These are phyloP conservation scores for Cyaniris semiargus DNA, from an alignment of 2,888 invertebrate genomes.

Conservation along the genomic window DNA sequence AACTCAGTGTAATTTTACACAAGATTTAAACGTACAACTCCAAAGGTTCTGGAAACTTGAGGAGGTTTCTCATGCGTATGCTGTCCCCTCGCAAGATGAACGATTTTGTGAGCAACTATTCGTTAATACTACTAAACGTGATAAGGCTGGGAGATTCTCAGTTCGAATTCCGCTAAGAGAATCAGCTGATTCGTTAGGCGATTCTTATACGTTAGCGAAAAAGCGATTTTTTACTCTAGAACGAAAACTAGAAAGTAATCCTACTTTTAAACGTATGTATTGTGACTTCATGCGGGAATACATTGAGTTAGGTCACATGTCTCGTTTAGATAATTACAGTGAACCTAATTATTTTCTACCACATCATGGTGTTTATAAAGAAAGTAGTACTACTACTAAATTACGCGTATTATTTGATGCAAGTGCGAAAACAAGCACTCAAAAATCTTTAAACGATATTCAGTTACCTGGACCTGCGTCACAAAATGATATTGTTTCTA, in stretches of 20 bases:
- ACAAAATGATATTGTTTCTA: constrained; percentile 42
- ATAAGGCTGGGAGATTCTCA: constrained; percentile 35
- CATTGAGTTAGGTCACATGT: constrained; percentile 37
- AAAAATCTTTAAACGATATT: constrained; percentile 37
- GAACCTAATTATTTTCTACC: constrained; percentile 37
- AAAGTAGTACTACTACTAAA: no score
- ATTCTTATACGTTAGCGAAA: constrained; percentile 30
- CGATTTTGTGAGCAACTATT: constrained; percentile 35
- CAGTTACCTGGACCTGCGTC: constrained; percentile 44
- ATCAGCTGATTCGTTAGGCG: constrained; percentile 30
- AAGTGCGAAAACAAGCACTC: constrained; percentile 29
- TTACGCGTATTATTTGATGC: constrained; percentile 41
- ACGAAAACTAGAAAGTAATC: constrained; percentile 31
- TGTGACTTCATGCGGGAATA: constrained; percentile 34
- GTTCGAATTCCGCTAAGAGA: constrained; percentile 35
- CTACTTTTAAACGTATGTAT: constrained; percentile 27
- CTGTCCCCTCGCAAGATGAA: constrained; percentile 12
- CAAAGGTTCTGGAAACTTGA: constrained; percentile 43
- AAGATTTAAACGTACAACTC: constrained; percentile 37
- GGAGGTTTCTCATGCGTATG: constrained; percentile 17
- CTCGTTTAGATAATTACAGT: constrained; percentile 28
- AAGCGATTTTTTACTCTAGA: constrained; percentile 34
- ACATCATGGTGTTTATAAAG: constrained; percentile 41
- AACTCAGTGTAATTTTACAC: constrained; percentile 38
- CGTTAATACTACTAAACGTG: constrained; percentile 33